Percentiles rank a stretch among this genome's conserved stretches.
phyloP scores from a whole-genome alignment of 2,113 vertebrate genomes.

The Nyctibius bracteatus region DNA sequence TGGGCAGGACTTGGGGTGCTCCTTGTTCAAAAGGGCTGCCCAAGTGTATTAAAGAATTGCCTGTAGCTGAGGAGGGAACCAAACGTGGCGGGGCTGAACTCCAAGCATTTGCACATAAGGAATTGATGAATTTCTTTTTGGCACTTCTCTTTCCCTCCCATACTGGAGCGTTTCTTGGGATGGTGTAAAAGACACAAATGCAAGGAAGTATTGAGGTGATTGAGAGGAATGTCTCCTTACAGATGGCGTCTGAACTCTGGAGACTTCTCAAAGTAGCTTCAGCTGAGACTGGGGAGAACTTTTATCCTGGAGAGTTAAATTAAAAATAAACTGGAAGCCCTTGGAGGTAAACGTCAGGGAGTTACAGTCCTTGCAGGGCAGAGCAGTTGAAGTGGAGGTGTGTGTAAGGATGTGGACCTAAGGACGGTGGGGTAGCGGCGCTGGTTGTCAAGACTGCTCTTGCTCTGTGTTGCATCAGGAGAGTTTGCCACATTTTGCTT shows the following conservation, averaged over 20 bases:
- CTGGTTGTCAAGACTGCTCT: not conserved
- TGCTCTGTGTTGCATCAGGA: not conserved
- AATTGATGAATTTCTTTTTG: not conserved
- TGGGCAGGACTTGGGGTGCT: not conserved
- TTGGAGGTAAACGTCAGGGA: not conserved
- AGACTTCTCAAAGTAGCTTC: not conserved
- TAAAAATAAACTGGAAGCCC: not conserved
- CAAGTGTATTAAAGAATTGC: not conserved
- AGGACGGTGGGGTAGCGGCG: accelerated
- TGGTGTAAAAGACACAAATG: not conserved
- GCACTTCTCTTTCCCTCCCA: not conserved
- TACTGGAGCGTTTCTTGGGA: not conserved
- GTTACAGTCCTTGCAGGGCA: not conserved
- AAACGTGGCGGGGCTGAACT: not conserved
- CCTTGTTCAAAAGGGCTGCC: not conserved
- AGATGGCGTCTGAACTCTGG: not conserved
- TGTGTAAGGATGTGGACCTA: not conserved
- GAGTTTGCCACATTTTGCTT: not conserved
- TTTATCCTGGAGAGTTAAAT: not conserved
- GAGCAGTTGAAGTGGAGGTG: not conserved
- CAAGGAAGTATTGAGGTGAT: not conserved
- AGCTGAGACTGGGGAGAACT: not conserved
- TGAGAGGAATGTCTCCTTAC: not conserved
- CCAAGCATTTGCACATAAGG: not conserved
- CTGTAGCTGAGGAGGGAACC: not conserved